Percentiles rank a stretch among this genome's conserved stretches.
Conservation (phyloP, 2,113 vertebrate genomes). For the Abramis brama region DNA sequence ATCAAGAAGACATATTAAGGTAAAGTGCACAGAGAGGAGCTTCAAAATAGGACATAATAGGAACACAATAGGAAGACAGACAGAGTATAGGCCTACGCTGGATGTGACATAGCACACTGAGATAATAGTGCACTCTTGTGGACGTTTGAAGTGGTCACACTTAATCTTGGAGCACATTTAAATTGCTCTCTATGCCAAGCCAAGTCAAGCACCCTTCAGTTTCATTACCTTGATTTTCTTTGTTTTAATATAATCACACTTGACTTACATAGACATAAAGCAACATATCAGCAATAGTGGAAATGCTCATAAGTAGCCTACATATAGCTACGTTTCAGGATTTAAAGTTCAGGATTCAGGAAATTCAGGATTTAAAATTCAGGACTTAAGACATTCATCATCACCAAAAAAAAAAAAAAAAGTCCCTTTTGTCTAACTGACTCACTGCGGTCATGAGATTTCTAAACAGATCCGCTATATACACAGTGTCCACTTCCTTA, state of each 20-base stretch:
- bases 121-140: slow-evolving; percentile 36
- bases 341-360: background rate
- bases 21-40: background rate
- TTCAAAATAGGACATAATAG: background rate
- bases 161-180: background rate
- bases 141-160: background rate
- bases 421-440: background rate
- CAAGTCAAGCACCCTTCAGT: background rate
- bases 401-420: too few relatives aligned
- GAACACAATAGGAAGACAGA: background rate
- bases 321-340: background rate
- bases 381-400: background rate
- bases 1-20: background rate
- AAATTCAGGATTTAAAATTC: background rate
- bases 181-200: background rate
- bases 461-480: background rate
- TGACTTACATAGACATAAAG: background rate
- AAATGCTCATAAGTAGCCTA: background rate
- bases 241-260: background rate
- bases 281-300: background rate
- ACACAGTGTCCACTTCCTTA: background rate
- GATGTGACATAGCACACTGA: background rate
- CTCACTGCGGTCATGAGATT: slow-evolving; percentile 4
- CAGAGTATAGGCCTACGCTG: background rate
- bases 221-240: background rate